Evolutionary conservation across 1,140 invertebrate species (phyloP).

Genomic region (Capitella teleta): DNA sequence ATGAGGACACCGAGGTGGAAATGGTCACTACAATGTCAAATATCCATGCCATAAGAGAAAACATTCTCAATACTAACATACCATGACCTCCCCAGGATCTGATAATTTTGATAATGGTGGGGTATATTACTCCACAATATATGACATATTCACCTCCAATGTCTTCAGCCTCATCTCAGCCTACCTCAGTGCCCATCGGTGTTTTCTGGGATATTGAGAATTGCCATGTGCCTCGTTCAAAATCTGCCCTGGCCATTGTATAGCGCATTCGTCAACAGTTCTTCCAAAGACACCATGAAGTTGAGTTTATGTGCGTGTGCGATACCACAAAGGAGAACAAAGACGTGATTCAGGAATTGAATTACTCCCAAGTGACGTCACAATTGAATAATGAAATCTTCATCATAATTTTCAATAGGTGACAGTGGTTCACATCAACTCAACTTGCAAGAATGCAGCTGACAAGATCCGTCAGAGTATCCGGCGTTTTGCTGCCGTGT

Average conservation of each 20-base stretch:
- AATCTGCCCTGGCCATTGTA: conserved; percentile 66
- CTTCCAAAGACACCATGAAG: conserved; percentile 63
- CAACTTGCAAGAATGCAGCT: conserved; percentile 77
- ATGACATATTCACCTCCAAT: no score
- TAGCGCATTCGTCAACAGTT: conserved; percentile 63
- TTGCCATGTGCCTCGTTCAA: conserved; percentile 67
- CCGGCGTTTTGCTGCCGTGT: conserved; percentile 68
- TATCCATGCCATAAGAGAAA: no score
- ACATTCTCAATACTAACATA: no score
- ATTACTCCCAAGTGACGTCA: conserved; percentile 65
- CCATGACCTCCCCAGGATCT: no score
- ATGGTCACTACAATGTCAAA: no score
- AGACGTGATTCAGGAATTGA: conserved; percentile 67
- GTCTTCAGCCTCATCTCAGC: no score
- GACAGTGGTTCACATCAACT: conserved; percentile 71
- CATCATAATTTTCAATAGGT: conserved; percentile 45
- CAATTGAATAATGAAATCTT: background rate
- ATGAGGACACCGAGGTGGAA: no score
- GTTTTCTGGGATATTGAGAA: conserved; percentile 93
- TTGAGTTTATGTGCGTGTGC: conserved; percentile 73
- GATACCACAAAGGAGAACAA: conserved; percentile 63
- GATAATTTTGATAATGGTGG: no score
- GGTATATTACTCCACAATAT: no score
- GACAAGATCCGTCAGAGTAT: conserved; percentile 77
- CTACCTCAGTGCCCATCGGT: no score